Evolutionary conservation across 2,113 vertebrate genomes (phyloP).

Genomic region (Paradoxurus hermaphroditus): DNA sequence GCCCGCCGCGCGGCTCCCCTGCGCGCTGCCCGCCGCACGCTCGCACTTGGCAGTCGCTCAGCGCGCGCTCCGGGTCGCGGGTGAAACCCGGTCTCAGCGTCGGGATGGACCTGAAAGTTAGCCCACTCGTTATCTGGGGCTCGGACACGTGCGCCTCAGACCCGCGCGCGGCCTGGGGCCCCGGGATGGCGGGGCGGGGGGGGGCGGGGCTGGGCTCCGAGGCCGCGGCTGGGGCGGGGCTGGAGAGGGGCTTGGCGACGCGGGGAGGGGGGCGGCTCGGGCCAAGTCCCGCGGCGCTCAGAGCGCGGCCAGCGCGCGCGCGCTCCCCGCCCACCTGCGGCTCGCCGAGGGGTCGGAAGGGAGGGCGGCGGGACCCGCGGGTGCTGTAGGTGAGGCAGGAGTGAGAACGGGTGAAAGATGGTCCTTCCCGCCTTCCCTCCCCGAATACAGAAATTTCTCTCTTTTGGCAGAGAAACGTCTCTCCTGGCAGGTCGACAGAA

Average conservation of each 20-base stretch:
- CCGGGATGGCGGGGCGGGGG: fast-evolving
- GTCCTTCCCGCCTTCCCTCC: not conserved
- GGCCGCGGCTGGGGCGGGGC: fast-evolving
- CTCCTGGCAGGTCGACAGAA: not conserved
- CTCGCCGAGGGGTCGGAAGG: fast-evolving
- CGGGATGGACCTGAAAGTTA: not conserved
- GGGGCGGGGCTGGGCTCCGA: not conserved
- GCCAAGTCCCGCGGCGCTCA: not conserved
- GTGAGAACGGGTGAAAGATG: no score
- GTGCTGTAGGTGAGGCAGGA: not conserved
- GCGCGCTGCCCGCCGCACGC: not conserved
- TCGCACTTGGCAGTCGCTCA: not conserved
- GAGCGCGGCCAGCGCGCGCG: not conserved
- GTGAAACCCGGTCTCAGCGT: not conserved
- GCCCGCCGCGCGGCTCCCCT: fast-evolving
- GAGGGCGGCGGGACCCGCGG: not conserved
- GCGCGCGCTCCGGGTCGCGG: not conserved
- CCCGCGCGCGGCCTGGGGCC: fast-evolving
- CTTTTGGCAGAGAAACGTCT: not conserved
- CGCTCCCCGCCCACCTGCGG: no score
- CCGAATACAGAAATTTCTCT: not conserved
- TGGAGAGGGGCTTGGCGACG: fast-evolving
- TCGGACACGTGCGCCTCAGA: no score
- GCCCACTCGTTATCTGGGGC: no score
- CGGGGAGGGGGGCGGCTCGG: fast-evolving